Conservation (phyloP, 2,888 invertebrate genomes). For the Oscheius sp. region DNA sequence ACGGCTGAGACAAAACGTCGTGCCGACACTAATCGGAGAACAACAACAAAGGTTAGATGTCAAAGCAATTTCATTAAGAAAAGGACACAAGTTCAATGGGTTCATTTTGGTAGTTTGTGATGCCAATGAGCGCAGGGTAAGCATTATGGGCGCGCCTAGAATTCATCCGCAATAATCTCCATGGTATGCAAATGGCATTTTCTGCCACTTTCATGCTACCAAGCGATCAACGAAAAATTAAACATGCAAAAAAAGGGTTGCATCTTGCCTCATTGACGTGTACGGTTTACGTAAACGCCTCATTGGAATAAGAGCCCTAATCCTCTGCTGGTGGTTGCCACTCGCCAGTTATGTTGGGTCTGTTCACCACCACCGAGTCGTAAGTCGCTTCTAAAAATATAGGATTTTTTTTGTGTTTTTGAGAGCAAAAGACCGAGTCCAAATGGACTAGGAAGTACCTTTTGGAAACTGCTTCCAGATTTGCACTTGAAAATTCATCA, state of each 20-base stretch:
- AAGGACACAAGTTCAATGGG: not conserved
- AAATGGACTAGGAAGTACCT: not conserved
- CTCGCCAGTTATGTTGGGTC: not conserved
- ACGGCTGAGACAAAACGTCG: constrained; percentile 50
- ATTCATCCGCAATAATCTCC: too few species aligned
- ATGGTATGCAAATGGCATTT: not conserved
- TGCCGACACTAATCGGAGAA: constrained; percentile 42
- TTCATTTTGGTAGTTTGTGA: too few species aligned
- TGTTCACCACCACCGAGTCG: constrained; percentile 16
- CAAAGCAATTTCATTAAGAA: not conserved
- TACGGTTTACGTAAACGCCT: constrained; percentile 2
- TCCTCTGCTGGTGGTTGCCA: not conserved
- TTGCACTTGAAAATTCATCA: not conserved
- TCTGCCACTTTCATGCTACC: not conserved
- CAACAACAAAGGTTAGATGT: constrained; percentile 44
- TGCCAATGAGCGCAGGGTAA: too few species aligned
- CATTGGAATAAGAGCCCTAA: constrained; percentile 23
- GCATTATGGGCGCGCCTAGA: too few species aligned
- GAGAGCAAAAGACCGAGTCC: not conserved
- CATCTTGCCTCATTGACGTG: constrained; percentile 15
- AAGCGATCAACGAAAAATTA: too few species aligned
- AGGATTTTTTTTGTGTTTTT: not conserved
- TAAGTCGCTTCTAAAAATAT: not conserved
- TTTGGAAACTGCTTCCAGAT: not conserved
- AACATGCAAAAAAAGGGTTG: not conserved